phyloP scores from a whole-genome alignment of 2,113 vertebrate genomes.

The Lamprologus callipterus region DNA sequence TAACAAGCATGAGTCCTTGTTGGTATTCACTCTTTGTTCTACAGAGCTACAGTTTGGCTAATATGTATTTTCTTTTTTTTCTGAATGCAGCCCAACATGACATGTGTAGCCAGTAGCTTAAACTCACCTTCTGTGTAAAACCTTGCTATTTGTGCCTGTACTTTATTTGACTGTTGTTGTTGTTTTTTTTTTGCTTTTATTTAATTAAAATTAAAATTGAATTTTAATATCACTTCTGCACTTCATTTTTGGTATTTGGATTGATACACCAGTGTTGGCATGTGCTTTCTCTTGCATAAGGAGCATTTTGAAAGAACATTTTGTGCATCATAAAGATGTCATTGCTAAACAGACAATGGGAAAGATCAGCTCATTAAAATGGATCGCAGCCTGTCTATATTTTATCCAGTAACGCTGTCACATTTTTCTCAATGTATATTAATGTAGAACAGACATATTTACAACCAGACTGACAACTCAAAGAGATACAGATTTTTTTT shows the following conservation, averaged over 20 bases:
- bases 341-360: neutral
- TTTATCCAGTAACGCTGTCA: neutral
- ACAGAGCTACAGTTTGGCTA: neutral
- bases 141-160: neutral
- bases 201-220: neutral
- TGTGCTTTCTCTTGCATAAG: neutral
- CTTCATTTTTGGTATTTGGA: neutral
- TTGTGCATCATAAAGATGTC: neutral
- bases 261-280: neutral
- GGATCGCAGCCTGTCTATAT: neutral
- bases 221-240: neutral
- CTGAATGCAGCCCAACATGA: neutral
- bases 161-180: neutral
- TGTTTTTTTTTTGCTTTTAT: neutral
- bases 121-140: neutral
- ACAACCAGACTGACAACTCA: neutral
- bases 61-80: neutral
- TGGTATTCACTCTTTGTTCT: neutral
- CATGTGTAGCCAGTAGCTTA: neutral
- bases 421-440: neutral
- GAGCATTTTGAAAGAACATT: slow-evolving; percentile 7
- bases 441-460: neutral
- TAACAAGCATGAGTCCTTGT: slow-evolving; percentile 1
- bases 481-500: neutral
- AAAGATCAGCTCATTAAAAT: slow-evolving; percentile 9